These are phyloP conservation scores for Hystrix cristata DNA, from an alignment of 2,113 vertebrate genomes.

Conservation along the genomic window DNA sequence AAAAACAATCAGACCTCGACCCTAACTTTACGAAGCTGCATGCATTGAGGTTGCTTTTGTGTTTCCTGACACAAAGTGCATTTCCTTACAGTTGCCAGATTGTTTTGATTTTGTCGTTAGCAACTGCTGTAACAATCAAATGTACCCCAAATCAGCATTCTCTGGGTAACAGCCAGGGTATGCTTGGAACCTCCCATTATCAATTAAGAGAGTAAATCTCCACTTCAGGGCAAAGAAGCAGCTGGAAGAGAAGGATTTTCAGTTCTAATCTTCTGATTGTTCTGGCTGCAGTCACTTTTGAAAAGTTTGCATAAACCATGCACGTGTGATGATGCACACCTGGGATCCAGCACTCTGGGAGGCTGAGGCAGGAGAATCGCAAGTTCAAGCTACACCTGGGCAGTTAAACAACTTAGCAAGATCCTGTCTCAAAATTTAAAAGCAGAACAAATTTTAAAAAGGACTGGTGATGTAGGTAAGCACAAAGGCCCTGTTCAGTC, in stretches of 20 bases:
- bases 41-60: not conserved
- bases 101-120: not conserved
- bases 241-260: not conserved
- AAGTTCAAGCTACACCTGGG: not conserved
- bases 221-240: not conserved
- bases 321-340: not conserved
- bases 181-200: too few relatives aligned
- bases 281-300: not conserved
- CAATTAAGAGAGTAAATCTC: not conserved
- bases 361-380: not conserved
- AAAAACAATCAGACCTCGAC: not conserved
- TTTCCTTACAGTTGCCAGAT: not conserved
- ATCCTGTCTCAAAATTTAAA: not conserved
- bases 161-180: not conserved
- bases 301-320: not conserved
- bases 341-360: not conserved
- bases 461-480: not conserved
- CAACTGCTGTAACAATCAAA: not conserved
- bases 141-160: not conserved
- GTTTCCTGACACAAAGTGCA: not conserved
- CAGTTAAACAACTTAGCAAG: not conserved
- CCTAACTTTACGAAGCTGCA: not conserved
- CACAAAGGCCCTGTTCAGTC: not conserved
- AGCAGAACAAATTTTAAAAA: not conserved
- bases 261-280: not conserved